A percentile compares a stretch with the other conserved stretches of the same genome.
phyloP scores from a whole-genome alignment of 2,113 vertebrate species.

The Acinonyx jubatus region DNA sequence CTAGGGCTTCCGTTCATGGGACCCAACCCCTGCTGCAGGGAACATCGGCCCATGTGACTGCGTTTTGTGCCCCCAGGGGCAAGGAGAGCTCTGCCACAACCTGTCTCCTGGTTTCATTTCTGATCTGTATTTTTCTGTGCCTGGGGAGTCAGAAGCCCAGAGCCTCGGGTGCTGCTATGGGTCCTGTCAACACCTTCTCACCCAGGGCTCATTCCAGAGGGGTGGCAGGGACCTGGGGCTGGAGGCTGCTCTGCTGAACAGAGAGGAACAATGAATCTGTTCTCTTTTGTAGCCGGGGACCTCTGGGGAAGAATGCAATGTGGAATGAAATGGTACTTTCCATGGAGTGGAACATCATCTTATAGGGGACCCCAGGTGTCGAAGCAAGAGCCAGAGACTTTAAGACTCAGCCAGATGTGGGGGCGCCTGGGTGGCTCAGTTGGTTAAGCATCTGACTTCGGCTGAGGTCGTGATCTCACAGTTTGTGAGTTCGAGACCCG shows the following conservation, averaged over 20 bases:
- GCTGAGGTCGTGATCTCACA: neutral
- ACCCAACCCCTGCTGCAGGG: neutral
- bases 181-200: neutral
- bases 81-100: neutral
- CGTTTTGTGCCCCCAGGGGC: neutral
- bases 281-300: neutral
- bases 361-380: neutral
- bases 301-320: neutral
- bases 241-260: neutral
- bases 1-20: neutral
- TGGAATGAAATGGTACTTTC: neutral
- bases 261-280: neutral
- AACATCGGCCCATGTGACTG: neutral
- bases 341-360: neutral
- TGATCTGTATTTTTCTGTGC: neutral
- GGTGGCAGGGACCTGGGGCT: neutral
- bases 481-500: conserved; percentile 16
- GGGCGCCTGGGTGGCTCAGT: neutral
- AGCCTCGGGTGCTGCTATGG: neutral
- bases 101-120: neutral
- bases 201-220: neutral
- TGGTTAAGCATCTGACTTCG: no score
- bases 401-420: neutral
- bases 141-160: neutral
- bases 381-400: neutral